A percentile compares a stretch with the other conserved stretches of the same genome.
These are phyloP conservation scores for Lamellibrachia satsuma DNA, from an alignment of 2,888 invertebrate species.

Conservation along the genomic window DNA sequence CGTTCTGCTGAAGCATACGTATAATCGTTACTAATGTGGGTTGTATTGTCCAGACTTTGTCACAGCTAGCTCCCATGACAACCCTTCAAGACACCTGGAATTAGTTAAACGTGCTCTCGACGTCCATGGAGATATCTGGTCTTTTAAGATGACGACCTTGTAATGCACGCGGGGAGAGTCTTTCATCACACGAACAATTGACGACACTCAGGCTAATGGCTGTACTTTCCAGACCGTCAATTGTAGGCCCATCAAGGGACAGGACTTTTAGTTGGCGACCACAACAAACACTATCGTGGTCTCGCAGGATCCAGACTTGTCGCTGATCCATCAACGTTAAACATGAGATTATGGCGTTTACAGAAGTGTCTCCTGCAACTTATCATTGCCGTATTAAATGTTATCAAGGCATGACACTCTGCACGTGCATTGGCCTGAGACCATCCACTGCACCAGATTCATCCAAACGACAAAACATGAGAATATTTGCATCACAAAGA, in stretches of 20 bases:
- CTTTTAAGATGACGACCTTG: neutral
- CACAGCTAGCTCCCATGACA: too few relatives aligned
- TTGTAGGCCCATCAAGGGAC: neutral
- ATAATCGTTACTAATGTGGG: too few relatives aligned
- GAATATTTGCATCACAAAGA: too few relatives aligned
- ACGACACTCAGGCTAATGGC: neutral
- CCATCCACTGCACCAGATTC: too few relatives aligned
- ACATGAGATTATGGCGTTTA: neutral
- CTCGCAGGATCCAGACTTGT: neutral
- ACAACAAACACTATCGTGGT: neutral
- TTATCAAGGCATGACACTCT: too few relatives aligned
- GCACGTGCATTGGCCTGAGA: too few relatives aligned
- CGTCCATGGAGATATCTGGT: neutral
- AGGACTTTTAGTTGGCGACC: neutral
- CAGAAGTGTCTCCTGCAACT: too few relatives aligned
- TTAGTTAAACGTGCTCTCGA: neutral
- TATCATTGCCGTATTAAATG: too few relatives aligned
- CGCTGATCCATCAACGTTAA: neutral
- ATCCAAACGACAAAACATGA: too few relatives aligned
- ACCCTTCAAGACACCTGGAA: too few relatives aligned
- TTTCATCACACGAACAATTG: neutral
- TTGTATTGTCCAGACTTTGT: too few relatives aligned
- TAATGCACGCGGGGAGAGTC: neutral
- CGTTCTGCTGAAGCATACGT: too few relatives aligned
- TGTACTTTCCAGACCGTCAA: neutral